Percentiles rank a stretch among this genome's conserved stretches.
Evolutionary conservation across 2,797 vertebrate genomes (phyloP).

Genomic region (Anguilla pacifica): DNA sequence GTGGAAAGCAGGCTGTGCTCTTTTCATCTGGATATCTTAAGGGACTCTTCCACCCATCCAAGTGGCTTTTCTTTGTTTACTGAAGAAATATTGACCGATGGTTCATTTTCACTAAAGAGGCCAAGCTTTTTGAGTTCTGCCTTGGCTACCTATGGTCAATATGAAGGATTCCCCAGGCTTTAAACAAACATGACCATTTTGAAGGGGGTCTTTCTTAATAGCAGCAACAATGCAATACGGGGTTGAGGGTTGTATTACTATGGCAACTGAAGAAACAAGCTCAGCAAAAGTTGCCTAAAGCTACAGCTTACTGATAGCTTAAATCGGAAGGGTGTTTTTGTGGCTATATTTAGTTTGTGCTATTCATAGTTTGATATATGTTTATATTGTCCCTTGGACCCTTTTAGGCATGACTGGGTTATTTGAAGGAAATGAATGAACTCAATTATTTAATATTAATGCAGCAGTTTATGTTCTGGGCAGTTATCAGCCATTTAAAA

Average conservation of each 20-base stretch:
- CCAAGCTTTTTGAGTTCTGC: constrained; percentile 33
- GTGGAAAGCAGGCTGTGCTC: constrained; percentile 38
- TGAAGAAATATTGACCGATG: constrained; percentile 63
- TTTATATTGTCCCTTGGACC: neutral
- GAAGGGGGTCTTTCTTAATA: constrained; percentile 60
- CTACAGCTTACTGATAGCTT: constrained; percentile 47
- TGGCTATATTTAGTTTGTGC: constrained; percentile 13
- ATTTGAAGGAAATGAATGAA: neutral
- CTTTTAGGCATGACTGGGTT: constrained; percentile 11
- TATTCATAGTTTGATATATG: neutral
- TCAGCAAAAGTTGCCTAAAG: constrained; percentile 60
- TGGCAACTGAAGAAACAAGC: constrained; percentile 52
- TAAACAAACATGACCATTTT: constrained; percentile 68
- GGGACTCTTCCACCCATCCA: constrained; percentile 52
- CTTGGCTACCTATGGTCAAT: neutral
- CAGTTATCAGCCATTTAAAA: neutral
- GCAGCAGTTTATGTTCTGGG: neutral
- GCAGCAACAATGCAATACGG: neutral
- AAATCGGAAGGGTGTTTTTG: constrained; percentile 2
- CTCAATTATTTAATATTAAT: neutral
- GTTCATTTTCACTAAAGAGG: constrained; percentile 63
- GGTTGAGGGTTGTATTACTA: neutral
- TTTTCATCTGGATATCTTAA: constrained; percentile 43
- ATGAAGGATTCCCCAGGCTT: constrained; percentile 50
- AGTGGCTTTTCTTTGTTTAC: constrained; percentile 60